Evolutionary conservation across 2,888 invertebrate genomes (phyloP).

Genomic region (Drosophila flavopinicola): DNA sequence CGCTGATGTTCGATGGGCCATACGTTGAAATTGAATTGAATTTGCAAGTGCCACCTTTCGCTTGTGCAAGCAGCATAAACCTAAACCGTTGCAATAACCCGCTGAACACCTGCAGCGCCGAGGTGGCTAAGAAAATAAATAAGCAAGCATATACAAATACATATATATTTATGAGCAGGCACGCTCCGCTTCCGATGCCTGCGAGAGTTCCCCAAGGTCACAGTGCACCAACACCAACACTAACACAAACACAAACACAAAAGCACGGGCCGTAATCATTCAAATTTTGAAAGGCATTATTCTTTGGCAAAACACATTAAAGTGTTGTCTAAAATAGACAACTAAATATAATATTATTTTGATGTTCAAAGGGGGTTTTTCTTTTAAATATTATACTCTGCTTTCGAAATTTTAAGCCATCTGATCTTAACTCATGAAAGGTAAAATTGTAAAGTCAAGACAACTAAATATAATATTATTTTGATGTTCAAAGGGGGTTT

Average conservation of each 20-base stretch:
- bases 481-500: too few species aligned
- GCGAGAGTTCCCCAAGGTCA: conserved; percentile 24
- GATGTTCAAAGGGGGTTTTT: too few species aligned
- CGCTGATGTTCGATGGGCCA: conserved; percentile 20
- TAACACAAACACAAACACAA: background rate
- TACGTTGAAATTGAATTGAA: conserved; percentile 18
- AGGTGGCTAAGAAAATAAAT: background rate
- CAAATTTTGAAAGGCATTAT: conserved; percentile 12
- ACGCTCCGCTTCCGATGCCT: conserved; percentile 20
- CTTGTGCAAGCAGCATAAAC: too few species aligned
- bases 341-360: conserved; percentile 1
- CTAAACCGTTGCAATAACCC: conserved; percentile 27
- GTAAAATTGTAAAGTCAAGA: too few species aligned
- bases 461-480: conserved; percentile 2
- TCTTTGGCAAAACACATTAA: conserved; percentile 5
- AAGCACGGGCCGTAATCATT: conserved; percentile 1
- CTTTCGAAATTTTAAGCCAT: too few species aligned
- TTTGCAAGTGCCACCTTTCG: conserved; percentile 12
- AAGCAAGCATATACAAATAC: background rate
- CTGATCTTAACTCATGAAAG: too few species aligned
- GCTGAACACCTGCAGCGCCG: conserved; percentile 16
- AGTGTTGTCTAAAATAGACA: conserved; percentile 2
- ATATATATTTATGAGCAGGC: conserved; percentile 46
- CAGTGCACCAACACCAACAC: conserved; percentile 11
- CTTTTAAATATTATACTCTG: too few species aligned